Evolutionary conservation across 2,888 invertebrate species (phyloP).

Genomic region (Xylocampa areola): DNA sequence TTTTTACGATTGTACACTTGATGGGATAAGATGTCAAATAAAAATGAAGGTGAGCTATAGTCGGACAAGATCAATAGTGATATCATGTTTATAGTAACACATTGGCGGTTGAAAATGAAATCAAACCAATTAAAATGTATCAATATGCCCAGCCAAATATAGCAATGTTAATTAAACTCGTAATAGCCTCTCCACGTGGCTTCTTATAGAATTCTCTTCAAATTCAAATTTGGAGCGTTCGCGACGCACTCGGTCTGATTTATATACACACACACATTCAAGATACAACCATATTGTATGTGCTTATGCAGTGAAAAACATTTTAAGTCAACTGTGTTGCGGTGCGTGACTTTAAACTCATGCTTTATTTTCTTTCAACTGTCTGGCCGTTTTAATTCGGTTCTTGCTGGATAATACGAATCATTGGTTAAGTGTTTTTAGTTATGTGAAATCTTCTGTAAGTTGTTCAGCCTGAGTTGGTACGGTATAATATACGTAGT

Average conservation of each 20-base stretch:
- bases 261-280: conserved; percentile 47
- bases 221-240: conserved; percentile 72
- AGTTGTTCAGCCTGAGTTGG: conserved; percentile 7
- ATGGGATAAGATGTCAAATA: background rate
- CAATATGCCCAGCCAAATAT: conserved; percentile 86
- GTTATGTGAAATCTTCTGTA: background rate
- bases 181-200: conserved; percentile 74
- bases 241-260: conserved; percentile 60
- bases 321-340: conserved; percentile 47
- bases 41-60: conserved; percentile 28
- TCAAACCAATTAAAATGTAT: conserved; percentile 88
- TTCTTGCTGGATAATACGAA: conserved; percentile 21
- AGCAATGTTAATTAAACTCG: conserved; percentile 79
- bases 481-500: no score
- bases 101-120: conserved; percentile 81
- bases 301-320: conserved; percentile 42
- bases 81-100: conserved; percentile 78
- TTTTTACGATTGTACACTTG: conserved; percentile 14
- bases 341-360: conserved; percentile 48
- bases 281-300: conserved; percentile 31
- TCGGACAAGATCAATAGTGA: conserved; percentile 63
- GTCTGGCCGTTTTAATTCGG: conserved; percentile 42
- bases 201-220: conserved; percentile 72
- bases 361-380: conserved; percentile 33
- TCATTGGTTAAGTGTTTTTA: conserved; percentile 15